Evolutionary conservation across 2,797 vertebrate species (phyloP).

Genomic region (Paratrypauchen microcephalus): DNA sequence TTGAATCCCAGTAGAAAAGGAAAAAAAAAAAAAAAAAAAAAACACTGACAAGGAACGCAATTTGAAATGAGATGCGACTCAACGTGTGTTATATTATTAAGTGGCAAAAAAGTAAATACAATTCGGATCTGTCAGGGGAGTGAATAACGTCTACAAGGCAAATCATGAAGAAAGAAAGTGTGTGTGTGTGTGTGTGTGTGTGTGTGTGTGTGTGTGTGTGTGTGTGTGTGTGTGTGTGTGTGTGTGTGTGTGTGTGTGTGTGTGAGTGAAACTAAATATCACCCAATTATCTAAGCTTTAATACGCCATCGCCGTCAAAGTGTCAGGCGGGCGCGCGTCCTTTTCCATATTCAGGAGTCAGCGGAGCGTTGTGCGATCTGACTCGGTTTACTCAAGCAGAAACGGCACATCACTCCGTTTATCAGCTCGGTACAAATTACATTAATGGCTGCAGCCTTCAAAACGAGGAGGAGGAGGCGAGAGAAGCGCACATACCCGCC

Average conservation of each 20-base stretch:
- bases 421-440: constrained; percentile 79
- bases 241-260: constrained; percentile 45
- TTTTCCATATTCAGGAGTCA: constrained; percentile 79
- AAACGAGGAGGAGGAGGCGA: constrained; percentile 16
- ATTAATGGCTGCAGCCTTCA: constrained; percentile 72
- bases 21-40: too few species aligned
- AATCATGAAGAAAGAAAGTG: constrained; percentile 59
- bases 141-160: constrained; percentile 65
- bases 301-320: constrained; percentile 71
- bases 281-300: constrained; percentile 74
- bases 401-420: constrained; percentile 76
- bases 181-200: constrained; percentile 15
- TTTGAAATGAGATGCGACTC: constrained; percentile 10
- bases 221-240: constrained; percentile 19
- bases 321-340: constrained; percentile 69
- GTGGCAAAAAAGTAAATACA: constrained; percentile 7
- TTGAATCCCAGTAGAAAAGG: not conserved
- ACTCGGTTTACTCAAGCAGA: constrained; percentile 75
- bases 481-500: constrained; percentile 11
- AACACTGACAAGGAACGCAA: not conserved
- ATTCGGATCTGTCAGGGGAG: constrained; percentile 56
- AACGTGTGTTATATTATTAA: constrained; percentile 5
- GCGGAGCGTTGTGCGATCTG: constrained; percentile 76
- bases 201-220: constrained; percentile 18
- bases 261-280: constrained; percentile 68